These are phyloP conservation scores for Corapipo altera DNA, from an alignment of 2,113 vertebrate species.

Conservation along the genomic window DNA sequence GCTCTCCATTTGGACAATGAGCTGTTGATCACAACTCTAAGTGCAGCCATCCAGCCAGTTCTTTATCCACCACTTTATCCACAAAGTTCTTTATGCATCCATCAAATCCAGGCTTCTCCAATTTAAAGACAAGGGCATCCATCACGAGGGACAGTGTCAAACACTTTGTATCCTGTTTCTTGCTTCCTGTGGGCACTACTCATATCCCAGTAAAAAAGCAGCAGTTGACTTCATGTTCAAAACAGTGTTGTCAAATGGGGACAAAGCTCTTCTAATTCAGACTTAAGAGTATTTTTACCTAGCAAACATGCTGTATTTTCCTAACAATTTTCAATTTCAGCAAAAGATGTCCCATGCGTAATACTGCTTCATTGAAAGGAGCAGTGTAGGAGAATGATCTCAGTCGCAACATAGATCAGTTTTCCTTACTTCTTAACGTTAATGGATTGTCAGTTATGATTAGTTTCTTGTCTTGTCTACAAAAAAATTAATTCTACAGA, in stretches of 20 bases:
- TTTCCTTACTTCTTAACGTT: not conserved
- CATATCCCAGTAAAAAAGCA: not conserved
- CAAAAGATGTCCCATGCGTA: not conserved
- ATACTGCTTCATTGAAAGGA: not conserved
- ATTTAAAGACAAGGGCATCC: not conserved
- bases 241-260: not conserved
- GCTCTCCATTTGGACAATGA: not conserved
- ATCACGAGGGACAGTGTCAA: not conserved
- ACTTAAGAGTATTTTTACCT: not conserved
- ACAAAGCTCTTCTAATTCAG: not conserved
- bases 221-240: not conserved
- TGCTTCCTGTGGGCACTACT: rapidly evolving
- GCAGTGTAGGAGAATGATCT: not conserved
- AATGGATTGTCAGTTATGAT: not conserved
- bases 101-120: not conserved
- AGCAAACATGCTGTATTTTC: not conserved
- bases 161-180: not conserved
- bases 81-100: not conserved
- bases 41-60: not conserved
- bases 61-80: not conserved
- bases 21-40: not conserved
- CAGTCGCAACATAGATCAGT: not conserved
- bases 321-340: not conserved
- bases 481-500: not conserved
- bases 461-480: not conserved